These are phyloP conservation scores for Chlamydotis undulata DNA, from an alignment of 2,113 vertebrate species.

Conservation along the genomic window DNA sequence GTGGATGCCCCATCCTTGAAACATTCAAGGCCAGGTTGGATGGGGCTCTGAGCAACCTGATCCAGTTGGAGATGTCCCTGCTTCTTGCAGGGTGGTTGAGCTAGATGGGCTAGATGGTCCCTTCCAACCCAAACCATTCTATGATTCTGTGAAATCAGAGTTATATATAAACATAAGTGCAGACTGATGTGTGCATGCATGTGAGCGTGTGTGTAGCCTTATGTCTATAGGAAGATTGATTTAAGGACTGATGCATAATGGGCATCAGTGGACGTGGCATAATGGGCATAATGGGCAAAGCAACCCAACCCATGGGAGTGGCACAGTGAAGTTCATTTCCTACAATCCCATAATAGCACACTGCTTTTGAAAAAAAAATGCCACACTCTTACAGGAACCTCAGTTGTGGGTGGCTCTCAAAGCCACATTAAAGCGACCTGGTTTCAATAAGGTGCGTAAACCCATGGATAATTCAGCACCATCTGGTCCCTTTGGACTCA, in stretches of 20 bases:
- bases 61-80: too few relatives aligned
- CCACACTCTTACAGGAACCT: not conserved
- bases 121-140: too few relatives aligned
- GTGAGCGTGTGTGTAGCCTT: not conserved
- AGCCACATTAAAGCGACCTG: constrained; percentile 61
- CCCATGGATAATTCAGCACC: not conserved
- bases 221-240: not conserved
- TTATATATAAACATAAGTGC: not conserved
- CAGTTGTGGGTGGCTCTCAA: constrained; percentile 11
- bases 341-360: constrained; percentile 49
- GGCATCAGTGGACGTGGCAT: too few relatives aligned
- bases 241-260: not conserved
- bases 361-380: constrained; percentile 13
- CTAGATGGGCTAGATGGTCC: too few relatives aligned
- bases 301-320: not conserved
- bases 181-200: not conserved
- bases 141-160: not conserved
- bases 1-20: too few relatives aligned
- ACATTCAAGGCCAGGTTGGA: too few relatives aligned
- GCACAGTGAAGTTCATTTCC: constrained; percentile 21
- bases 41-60: too few relatives aligned
- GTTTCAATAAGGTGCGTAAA: constrained; percentile 32
- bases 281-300: not conserved
- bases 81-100: too few relatives aligned
- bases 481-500: constrained; percentile 5